Conservation (phyloP, 1,140 invertebrate species). For the Daktulosphaira vitifoliae region DNA sequence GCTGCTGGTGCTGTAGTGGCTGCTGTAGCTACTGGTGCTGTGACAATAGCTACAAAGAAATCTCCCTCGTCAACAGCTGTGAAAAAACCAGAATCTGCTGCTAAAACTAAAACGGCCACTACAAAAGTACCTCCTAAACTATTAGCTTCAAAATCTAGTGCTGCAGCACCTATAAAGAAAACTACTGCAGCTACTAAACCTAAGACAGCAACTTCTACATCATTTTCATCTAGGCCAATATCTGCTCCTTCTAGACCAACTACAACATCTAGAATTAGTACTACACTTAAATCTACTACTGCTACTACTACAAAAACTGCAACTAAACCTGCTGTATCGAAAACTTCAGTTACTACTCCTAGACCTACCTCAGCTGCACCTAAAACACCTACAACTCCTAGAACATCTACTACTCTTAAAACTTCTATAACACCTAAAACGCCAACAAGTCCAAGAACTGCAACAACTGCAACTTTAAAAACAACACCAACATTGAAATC, state of each 20-base stretch:
- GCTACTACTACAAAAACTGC: constrained; percentile 10
- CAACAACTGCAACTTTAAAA: background rate
- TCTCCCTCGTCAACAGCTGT: background rate
- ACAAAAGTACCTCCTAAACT: constrained; percentile 26
- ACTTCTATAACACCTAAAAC: background rate
- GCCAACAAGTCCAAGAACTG: background rate
- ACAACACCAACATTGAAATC: constrained; percentile 2
- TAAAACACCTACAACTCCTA: constrained; percentile 32
- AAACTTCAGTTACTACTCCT: background rate
- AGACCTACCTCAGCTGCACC: constrained; percentile 15
- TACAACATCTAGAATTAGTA: constrained; percentile 10
- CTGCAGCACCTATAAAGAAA: constrained; percentile 18
- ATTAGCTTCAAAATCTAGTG: constrained; percentile 10
- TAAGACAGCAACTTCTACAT: background rate
- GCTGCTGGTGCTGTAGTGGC: constrained; percentile 31
- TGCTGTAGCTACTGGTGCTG: constrained; percentile 19
- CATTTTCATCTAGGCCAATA: constrained; percentile 22
- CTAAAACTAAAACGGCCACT: background rate
- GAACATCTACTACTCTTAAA: constrained; percentile 1
- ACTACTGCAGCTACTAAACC: constrained; percentile 21
- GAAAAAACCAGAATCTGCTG: constrained; percentile 2
- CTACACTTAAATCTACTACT: constrained; percentile 22
- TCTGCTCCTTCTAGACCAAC: constrained; percentile 22
- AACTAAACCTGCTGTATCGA: background rate
- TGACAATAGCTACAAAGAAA: constrained; percentile 11